Percentiles rank a stretch among this genome's conserved stretches.
Evolutionary conservation across 2,888 invertebrate genomes (phyloP).

Genomic region (Hypomecis punctinalis): DNA sequence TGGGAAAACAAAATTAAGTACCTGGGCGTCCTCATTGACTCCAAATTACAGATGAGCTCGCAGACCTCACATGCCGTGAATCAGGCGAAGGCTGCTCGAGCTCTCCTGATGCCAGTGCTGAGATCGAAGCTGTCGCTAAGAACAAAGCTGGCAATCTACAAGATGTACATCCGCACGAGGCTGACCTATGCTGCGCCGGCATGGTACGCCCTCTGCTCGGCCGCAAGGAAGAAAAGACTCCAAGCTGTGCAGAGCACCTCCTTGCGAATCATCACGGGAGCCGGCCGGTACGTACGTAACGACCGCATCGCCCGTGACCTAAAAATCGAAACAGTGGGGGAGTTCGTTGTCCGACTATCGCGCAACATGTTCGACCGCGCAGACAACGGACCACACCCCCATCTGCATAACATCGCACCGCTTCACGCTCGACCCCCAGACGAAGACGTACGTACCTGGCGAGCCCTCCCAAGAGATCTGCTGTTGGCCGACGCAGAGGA

Average conservation of each 20-base stretch:
- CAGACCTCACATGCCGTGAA: slow-evolving; percentile 29
- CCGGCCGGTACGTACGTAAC: slow-evolving; percentile 22
- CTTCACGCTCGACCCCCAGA: neutral
- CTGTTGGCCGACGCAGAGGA: neutral
- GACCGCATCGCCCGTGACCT: slow-evolving; percentile 22
- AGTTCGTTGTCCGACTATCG: slow-evolving; percentile 1
- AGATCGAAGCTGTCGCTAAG: slow-evolving; percentile 35
- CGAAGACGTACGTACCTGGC: neutral
- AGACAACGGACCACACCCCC: slow-evolving; percentile 8
- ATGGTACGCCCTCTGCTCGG: slow-evolving; percentile 19
- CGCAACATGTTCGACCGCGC: slow-evolving; percentile 7
- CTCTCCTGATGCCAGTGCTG: slow-evolving; percentile 35
- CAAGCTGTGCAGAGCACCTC: slow-evolving; percentile 10
- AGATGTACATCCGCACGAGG: slow-evolving; percentile 36
- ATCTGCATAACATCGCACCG: neutral
- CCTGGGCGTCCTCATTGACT: slow-evolving; percentile 42
- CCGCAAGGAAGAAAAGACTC: neutral
- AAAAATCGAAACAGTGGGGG: slow-evolving; percentile 9
- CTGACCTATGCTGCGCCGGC: slow-evolving; percentile 37
- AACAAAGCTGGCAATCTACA: slow-evolving; percentile 39
- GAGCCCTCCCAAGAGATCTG: slow-evolving; percentile 1
- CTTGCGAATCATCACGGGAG: slow-evolving; percentile 1
- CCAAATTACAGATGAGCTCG: slow-evolving; percentile 32
- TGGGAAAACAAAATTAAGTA: slow-evolving; percentile 32
- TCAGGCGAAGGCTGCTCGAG: slow-evolving; percentile 18